A percentile compares a stretch with the other conserved stretches of the same genome.
Conservation (phyloP, 92 coral and sea anemone genomes). For the Phenganax subtilis region DNA sequence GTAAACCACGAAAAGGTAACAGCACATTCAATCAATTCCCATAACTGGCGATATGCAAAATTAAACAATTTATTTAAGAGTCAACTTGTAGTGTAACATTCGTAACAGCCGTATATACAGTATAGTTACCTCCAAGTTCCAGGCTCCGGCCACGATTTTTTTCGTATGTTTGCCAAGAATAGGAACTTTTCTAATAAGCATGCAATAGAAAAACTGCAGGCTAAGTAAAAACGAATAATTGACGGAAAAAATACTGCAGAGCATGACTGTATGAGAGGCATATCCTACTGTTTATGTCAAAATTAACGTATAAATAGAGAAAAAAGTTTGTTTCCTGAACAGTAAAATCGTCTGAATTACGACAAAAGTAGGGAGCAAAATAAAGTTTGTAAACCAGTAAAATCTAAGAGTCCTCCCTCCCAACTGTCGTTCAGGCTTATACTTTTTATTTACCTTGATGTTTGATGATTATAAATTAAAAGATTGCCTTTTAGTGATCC, state of each 20-base stretch:
- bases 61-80: neutral
- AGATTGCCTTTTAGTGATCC: conserved; percentile 93
- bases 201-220: neutral
- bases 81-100: neutral
- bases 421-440: neutral
- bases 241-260: too few relatives aligned
- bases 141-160: conserved; percentile 80
- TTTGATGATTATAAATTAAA: conserved; percentile 90
- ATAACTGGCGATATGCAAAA: too few relatives aligned
- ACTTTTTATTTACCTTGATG: conserved; percentile 68
- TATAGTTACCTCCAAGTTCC: conserved; percentile 81
- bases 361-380: too few relatives aligned
- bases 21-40: too few relatives aligned
- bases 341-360: too few relatives aligned
- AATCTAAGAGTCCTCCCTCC: too few relatives aligned
- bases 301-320: too few relatives aligned
- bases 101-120: neutral
- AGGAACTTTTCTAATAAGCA: conserved; percentile 71
- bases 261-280: too few relatives aligned
- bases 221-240: neutral
- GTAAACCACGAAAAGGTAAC: too few relatives aligned
- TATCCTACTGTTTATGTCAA: too few relatives aligned
- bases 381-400: too few relatives aligned
- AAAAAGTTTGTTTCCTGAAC: too few relatives aligned
- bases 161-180: conserved; percentile 97